Evolutionary conservation across 37 sponge, comb jelly and placozoan genomes (phyloP), one percentile per base, ranked within the genome.

Genomic region (Halichondria panicea): DNA sequence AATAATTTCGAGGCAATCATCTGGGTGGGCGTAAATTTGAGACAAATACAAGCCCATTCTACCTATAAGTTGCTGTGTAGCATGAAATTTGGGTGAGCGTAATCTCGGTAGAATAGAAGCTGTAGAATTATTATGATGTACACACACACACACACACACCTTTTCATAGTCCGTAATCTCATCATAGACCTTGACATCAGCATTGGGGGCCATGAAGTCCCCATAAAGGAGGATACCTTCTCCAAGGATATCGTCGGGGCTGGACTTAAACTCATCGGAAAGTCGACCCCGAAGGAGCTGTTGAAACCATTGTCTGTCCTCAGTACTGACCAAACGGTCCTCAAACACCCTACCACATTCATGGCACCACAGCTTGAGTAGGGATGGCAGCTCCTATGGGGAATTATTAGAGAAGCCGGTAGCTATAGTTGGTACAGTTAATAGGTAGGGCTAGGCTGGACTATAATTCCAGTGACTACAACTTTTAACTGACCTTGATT

Each of bases 301-400:
- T 46, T 92, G 84, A 75, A 98, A 98, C 99, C 99, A 98, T 60
- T 52, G 48, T 40, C 96, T 76, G 81, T 98, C 99, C 42, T 98
- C 96, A 37, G 50, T 74, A 72, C 75, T 93, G 43, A 98, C 96
- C 50, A 98, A 79, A 67, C 99, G 90, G 65, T 98, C 99, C 55
- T 95, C 82, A 77, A 98, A 95, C 60, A 98, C 92, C 4, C 99
- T 76, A 55, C 93, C 83, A 64, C 89, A 91, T 80, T 98, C 99
- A 68, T 98, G 99, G 66, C 77, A 95, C 99, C 99, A 98, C 59
- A 98, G 75, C 34, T 84, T 77, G 38, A 92, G 62, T 32, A 95
- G 63, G 25, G 32, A 30, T 1, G 71, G 62, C 34, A 76, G 46
- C n/a, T 42, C 42, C 68, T 66, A 55, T n/a, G 9, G 42, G 28